phyloP scores from a whole-genome alignment of 2,113 vertebrate species.

The Lepidothrix coronata region DNA sequence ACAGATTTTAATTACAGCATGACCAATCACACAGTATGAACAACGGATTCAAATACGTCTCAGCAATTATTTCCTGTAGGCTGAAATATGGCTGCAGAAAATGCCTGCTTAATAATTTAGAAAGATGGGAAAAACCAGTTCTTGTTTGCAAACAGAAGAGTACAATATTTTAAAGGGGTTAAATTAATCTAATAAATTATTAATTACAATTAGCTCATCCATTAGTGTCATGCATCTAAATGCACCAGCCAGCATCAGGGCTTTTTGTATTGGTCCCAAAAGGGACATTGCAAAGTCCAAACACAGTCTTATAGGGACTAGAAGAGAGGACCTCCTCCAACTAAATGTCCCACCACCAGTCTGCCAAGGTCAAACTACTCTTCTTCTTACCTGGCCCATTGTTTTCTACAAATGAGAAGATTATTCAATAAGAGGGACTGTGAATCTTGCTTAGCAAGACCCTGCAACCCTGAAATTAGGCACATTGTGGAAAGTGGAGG shows the following conservation, averaged over 20 bases:
- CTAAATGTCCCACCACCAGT: background rate
- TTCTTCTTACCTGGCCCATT: background rate
- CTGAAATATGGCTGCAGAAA: slow-evolving; percentile 28
- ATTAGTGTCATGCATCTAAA: background rate
- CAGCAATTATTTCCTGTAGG: background rate
- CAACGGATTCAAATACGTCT: background rate
- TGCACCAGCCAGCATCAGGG: background rate
- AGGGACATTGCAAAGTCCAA: background rate
- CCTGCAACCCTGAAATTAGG: background rate
- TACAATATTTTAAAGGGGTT: background rate
- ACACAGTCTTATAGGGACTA: background rate
- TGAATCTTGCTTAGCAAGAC: background rate
- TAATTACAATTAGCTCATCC: slow-evolving; percentile 9
- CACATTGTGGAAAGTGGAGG: background rate
- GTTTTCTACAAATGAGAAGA: background rate
- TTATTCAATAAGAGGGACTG: background rate
- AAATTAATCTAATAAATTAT: slow-evolving; percentile 26
- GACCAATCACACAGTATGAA: background rate
- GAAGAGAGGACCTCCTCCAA: background rate
- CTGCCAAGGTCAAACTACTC: background rate
- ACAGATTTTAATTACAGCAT: background rate
- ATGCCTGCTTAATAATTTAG: slow-evolving; percentile 31
- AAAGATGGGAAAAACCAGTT: background rate
- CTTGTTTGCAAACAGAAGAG: background rate
- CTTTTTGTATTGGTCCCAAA: background rate